Evolutionary conservation across 2,797 vertebrate genomes (phyloP), one percentile per base, ranked within the genome.

Genomic region (Coccyzus lansbergi): DNA sequence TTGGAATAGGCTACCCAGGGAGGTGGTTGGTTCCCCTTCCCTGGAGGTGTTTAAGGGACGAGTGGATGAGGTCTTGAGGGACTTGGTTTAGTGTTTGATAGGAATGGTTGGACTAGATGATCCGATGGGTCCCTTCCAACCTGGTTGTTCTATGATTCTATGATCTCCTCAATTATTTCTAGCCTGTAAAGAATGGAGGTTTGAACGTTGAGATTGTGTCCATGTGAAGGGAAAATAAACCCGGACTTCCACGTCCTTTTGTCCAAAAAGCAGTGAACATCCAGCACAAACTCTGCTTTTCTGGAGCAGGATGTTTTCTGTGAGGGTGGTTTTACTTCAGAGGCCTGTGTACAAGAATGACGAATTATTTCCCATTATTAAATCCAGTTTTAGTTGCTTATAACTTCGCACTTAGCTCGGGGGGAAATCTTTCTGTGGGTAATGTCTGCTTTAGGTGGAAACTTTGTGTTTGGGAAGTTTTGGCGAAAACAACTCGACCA

Each of bases 311-410:
- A 49, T 31, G 46, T 12, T 77, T 53, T 68, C 93, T 9, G 69
- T 20, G 6, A 84, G 90, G 93, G 95, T 93, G 95, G 93, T 38
- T 92, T 42, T 15, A 69, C 91, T 95, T 92, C 91, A 94, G 94
- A 93, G 94, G 88, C 58, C 1, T 26, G 12, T 0, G 70, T 67
- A 22, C 74, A 92, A 76, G 89, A 82, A 95, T 90, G 88, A 75
- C 49, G 92, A 94, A 49, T 78, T 78, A 90, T 93, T 95, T 94
- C 90, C 93, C 88, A 86, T 95, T 93, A 95, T 92, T 94, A 95
- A 95, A 91, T 60, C 93, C 90, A 88, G 86, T 81, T 93, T 92
- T 93, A 78, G 79, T 93, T 95, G 92, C 92, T 91, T 93, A 70
- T 44, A 77, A 60, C 87, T 94, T 26, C 3, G n/a, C 76, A 55